Conservation (phyloP, 2,113 vertebrate genomes). For the Anoura caudifer region DNA sequence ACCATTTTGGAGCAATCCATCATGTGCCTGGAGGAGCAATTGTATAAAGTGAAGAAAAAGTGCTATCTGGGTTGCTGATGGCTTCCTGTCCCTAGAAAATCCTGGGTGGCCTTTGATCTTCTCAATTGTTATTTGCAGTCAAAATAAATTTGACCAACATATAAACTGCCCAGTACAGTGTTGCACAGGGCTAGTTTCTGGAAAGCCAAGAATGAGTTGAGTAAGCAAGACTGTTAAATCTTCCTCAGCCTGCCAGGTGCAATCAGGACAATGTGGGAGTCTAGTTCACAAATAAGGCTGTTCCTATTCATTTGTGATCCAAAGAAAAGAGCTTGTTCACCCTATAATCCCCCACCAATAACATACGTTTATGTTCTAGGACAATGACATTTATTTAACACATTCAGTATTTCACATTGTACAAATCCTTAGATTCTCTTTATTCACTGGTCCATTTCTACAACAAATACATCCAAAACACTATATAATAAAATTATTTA, state of each 20-base stretch:
- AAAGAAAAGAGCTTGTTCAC: constrained; percentile 16
- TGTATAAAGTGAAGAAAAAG: background rate
- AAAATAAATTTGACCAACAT: background rate
- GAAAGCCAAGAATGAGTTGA: constrained; percentile 20
- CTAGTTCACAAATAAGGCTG: background rate
- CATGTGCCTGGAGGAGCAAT: background rate
- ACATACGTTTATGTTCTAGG: constrained; percentile 71
- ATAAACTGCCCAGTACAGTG: background rate
- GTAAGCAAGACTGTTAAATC: background rate
- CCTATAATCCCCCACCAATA: constrained; percentile 61
- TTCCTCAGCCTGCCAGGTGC: constrained; percentile 8
- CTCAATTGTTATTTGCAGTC: constrained; percentile 30
- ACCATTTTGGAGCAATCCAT: background rate
- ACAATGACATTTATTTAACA: constrained; percentile 87
- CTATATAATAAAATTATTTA: constrained; percentile 90
- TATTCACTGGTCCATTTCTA: constrained; percentile 88
- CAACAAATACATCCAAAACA: constrained; percentile 87
- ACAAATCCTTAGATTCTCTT: constrained; percentile 83
- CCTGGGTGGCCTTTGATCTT: background rate
- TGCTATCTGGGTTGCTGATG: background rate
- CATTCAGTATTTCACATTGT: constrained; percentile 84
- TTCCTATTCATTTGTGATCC: background rate
- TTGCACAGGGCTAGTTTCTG: constrained; percentile 27
- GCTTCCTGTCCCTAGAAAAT: constrained; percentile 7
- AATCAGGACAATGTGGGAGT: background rate